Base-by-base conservation (phyloP, 2,113 vertebrate genomes). In the Propithecus coquereli region DNA sequence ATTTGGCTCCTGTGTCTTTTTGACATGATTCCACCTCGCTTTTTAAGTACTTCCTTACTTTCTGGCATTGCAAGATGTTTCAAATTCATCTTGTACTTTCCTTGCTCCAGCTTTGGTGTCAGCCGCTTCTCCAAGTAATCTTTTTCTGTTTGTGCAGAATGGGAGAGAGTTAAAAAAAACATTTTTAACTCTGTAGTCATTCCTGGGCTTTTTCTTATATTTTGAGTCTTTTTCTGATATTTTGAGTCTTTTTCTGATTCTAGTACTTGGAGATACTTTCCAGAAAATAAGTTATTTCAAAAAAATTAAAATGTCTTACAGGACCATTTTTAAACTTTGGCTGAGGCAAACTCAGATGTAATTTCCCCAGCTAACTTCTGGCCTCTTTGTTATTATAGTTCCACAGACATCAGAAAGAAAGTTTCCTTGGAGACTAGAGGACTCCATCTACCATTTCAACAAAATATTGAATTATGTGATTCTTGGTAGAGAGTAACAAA, bases 391-490 rank as follows among this genome's bases (percentile, higher is more conserved):
- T 96, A 87, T 97, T 96, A 89, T 40, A 83, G 27, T 77, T 88
- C 68, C 52, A 92, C 68, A 81, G 94, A 95, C 61, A 94, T 88
- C 73, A 97, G 63, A 96, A 95, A 86, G 81, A 94, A 80, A 61
- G 57, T 96, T 91, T 71, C 97, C 93, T 89, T 76, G 3, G 94
- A 93, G 91, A 95, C 74, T 32, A 2, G 40, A 87, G 32, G 68
- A 88, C 59, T 93, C 86, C 97, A 91, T 91, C 74, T 87, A 93
- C 88, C 45, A 80, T 95, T 96, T 95, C 91, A 95, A 95, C 92
- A 97, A 94, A 97, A 96, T 96, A 97, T 96, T 96, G 93, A 94
- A 95, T 97, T 95, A 95, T 93, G 84, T 96, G 81, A 92, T 93
- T 97, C 84, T 97, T 97, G 90, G 92, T 97, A 96, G 80, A 93